Base-by-base conservation (phyloP, 2,888 invertebrate genomes). In the Proisotoma minuta region DNA sequence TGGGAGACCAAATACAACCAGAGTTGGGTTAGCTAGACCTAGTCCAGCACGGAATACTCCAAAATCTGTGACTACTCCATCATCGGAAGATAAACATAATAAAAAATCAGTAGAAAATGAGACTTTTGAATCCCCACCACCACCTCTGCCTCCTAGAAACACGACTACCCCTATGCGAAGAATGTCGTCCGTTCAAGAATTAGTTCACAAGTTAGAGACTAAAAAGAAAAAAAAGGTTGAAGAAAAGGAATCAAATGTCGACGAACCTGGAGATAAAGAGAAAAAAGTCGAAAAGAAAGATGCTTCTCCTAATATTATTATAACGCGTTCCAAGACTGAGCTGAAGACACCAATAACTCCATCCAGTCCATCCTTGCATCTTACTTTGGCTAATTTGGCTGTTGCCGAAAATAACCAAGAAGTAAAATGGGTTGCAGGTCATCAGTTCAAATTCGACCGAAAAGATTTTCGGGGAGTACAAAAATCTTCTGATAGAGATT, bases 1-100 rank as follows among this genome's bases (percentile, higher is more conserved):
- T 75, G 78, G 82, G 71, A 78, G 79, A 66, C 81, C 81, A 5
- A 82, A 81, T 74, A 81, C 81, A 1, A 72, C 80, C 15, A 73
- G 76, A 52, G 77, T 79, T 2, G 81, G 81, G 2, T 73, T 80
- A 10, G 75, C 76, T 2, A 72, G 75, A 15, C 77, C 77, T 26
- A 75, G 73, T 57, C 75, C 76, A 15, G 57, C 52, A n/a, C 34
- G 64, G 54, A 60, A 61, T 49, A 61, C 54, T 3, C 56, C 63
- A 10, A 22, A 8, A 12, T 47, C 34, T 15, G 40, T 18, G 2
- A 4, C 39, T 20, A 40, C 20, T 23, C 59, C 18, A 15, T 22
- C 22, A 12, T 49, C 20, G 3, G 18, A 39, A 4, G 50, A 50
- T 26, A 18, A 26, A 8, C 26, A 29, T 29, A 34, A 53, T 22